Conservation (phyloP, 1,140 invertebrate species). For the Helicoverpa zea region DNA sequence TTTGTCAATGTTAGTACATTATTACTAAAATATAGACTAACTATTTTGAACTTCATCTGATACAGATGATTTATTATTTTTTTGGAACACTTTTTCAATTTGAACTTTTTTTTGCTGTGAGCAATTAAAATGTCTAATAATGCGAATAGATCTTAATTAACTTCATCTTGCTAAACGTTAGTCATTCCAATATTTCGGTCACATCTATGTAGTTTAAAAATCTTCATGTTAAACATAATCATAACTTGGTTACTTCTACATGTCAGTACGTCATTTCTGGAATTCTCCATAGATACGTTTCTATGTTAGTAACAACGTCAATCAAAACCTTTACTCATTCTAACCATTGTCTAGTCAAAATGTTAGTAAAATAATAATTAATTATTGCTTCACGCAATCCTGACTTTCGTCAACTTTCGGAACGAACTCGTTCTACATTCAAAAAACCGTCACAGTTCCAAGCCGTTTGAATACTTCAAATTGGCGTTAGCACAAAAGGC, state of each 20-base stretch:
- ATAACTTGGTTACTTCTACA: slow-evolving; percentile 32
- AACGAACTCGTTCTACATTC: slow-evolving; percentile 24
- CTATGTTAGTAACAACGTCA: slow-evolving; percentile 62
- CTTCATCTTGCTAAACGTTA: slow-evolving; percentile 20
- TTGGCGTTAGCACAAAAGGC: slow-evolving; percentile 21
- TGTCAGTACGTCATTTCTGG: slow-evolving; percentile 13
- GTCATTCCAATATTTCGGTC: slow-evolving; percentile 36
- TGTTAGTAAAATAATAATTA: slow-evolving; percentile 54
- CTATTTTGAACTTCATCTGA: slow-evolving; percentile 85
- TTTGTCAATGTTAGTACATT: slow-evolving; percentile 81
- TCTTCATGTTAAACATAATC: slow-evolving; percentile 20
- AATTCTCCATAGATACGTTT: slow-evolving; percentile 2
- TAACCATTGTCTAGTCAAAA: slow-evolving; percentile 48
- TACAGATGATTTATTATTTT: slow-evolving; percentile 79
- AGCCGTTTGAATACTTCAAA: slow-evolving; percentile 36
- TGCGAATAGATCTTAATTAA: slow-evolving; percentile 48
- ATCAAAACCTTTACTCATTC: slow-evolving; percentile 49
- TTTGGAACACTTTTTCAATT: slow-evolving; percentile 77
- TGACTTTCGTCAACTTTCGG: slow-evolving; percentile 7
- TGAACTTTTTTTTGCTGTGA: slow-evolving; percentile 76
- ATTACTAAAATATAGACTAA: slow-evolving; percentile 72
- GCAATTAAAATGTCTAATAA: slow-evolving; percentile 64
- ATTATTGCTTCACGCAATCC: slow-evolving; percentile 55
- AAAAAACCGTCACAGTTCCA: slow-evolving; percentile 27
- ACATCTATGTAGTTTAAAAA: slow-evolving; percentile 5